A percentile compares a stretch with the other conserved stretches of the same genome.
Conservation (phyloP, 2,888 invertebrate genomes). For the Meghimatium bilineatum region DNA sequence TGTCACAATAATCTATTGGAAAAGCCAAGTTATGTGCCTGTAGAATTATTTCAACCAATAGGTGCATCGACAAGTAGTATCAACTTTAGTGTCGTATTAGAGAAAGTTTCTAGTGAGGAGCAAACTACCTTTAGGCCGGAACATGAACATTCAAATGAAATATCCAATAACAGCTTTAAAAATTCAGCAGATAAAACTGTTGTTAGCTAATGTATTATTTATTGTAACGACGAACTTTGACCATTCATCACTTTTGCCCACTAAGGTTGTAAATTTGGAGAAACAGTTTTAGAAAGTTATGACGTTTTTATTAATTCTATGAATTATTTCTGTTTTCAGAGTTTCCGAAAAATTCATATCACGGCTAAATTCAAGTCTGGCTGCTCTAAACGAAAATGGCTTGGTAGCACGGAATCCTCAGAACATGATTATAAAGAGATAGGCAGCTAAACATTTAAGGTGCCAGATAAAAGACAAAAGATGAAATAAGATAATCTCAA, state of each 20-base stretch:
- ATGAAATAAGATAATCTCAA: not conserved
- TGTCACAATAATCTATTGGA: not conserved
- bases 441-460: not conserved
- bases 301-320: not conserved
- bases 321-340: not conserved
- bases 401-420: conserved; percentile 15
- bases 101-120: not conserved
- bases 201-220: not conserved
- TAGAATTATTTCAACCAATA: too few species aligned
- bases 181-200: not conserved
- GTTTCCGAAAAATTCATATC: not conserved
- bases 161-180: not conserved
- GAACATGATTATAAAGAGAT: conserved; percentile 22
- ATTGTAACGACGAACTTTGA: not conserved
- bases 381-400: conserved; percentile 13
- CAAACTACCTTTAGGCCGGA: conserved; percentile 32
- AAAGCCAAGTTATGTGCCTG: not conserved
- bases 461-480: not conserved
- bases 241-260: not conserved
- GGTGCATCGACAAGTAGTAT: too few species aligned
- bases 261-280: not conserved
- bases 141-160: not conserved
- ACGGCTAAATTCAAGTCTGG: not conserved
- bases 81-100: too few species aligned
- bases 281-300: not conserved